Conservation (phyloP, 2,888 invertebrate genomes). For the Schizaphis graminum region DNA sequence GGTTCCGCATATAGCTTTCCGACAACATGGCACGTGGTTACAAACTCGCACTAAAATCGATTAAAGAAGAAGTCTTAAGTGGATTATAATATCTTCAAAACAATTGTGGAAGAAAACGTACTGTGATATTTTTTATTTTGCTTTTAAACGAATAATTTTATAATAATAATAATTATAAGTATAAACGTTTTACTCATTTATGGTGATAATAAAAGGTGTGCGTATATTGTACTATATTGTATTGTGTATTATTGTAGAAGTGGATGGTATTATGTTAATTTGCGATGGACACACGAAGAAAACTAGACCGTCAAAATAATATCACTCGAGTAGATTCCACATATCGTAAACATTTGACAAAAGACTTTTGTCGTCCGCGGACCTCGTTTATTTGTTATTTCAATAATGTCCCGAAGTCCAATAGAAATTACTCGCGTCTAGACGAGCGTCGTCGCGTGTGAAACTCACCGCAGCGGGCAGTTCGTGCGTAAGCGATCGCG, state of each 20-base stretch:
- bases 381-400: no score
- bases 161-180: background rate
- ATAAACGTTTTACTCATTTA: no score
- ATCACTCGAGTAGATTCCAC: no score
- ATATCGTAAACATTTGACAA: no score
- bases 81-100: no score
- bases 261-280: background rate
- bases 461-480: background rate
- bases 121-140: no score
- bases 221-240: background rate
- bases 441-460: background rate
- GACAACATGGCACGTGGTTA: background rate
- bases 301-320: no score
- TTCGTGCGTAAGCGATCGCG: background rate
- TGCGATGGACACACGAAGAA: background rate
- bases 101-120: background rate
- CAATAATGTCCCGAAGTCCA: no score
- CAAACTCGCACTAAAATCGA: background rate
- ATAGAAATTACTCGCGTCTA: background rate
- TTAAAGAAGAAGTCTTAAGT: background rate
- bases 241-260: background rate
- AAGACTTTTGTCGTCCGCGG: no score
- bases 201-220: no score
- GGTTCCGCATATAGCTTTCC: background rate
- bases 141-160: no score